A percentile compares a stretch with the other conserved stretches of the same genome.
Evolutionary conservation across 2,797 vertebrate species (phyloP).

Genomic region (Margarornis squamiger): DNA sequence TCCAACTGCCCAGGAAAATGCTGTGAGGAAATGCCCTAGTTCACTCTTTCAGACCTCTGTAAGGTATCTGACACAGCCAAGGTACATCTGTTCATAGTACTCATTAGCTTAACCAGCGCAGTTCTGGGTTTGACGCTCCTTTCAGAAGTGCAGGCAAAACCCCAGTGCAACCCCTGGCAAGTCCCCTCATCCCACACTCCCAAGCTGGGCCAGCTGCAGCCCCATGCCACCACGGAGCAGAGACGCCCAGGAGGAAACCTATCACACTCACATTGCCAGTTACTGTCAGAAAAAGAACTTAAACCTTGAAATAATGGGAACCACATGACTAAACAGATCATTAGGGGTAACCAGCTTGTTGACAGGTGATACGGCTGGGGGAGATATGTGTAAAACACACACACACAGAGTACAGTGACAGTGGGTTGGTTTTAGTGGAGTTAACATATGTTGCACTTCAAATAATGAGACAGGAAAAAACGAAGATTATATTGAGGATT

Average conservation of each 20-base stretch:
- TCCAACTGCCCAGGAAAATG: background rate
- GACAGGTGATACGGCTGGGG: background rate
- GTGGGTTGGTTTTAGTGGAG: background rate
- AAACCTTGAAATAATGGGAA: background rate
- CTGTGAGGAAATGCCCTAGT: background rate
- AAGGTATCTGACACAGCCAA: background rate
- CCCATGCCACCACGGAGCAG: background rate
- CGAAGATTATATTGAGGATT: background rate
- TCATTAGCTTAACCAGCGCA: background rate
- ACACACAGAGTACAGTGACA: background rate
- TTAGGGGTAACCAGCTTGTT: background rate
- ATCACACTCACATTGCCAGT: background rate
- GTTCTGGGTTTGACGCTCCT: background rate
- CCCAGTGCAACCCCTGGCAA: fast-evolving
- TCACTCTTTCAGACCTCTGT: background rate
- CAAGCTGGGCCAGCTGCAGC: background rate
- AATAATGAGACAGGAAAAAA: background rate
- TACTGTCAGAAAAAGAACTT: background rate
- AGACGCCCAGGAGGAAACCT: background rate
- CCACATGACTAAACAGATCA: background rate
- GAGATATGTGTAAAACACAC: background rate
- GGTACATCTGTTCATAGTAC: fast-evolving
- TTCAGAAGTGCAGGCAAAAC: background rate
- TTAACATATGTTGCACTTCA: background rate
- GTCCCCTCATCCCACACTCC: background rate